Conservation (phyloP, 2,888 invertebrate genomes). For the Clostera curtula region DNA sequence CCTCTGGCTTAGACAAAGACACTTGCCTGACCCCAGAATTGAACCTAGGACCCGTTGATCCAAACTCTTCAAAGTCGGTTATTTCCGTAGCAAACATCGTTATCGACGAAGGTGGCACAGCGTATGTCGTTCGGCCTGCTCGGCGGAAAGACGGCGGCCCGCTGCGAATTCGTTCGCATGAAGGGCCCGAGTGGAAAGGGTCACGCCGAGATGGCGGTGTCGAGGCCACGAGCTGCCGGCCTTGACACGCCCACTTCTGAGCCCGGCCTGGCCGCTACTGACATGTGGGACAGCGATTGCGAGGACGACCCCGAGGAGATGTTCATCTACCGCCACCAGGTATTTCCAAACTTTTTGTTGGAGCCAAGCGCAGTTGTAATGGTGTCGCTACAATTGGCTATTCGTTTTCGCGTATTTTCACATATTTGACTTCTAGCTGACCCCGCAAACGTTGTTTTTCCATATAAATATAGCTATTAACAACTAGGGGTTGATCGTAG, state of each 20-base stretch:
- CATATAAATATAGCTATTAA: no score
- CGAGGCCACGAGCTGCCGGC: conserved; percentile 93
- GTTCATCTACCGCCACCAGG: conserved; percentile 86
- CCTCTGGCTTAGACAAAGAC: no score
- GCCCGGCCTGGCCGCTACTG: conserved; percentile 88
- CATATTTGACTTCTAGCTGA: no score
- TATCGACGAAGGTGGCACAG: conserved; percentile 95
- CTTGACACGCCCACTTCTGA: conserved; percentile 97
- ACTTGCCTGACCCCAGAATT: no score
- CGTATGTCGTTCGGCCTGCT: conserved; percentile 95
- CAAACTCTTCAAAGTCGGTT: not conserved
- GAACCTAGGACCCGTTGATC: no score
- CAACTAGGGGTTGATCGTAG: no score
- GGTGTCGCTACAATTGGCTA: no score
- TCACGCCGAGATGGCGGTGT: conserved; percentile 98
- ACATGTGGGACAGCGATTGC: conserved; percentile 93
- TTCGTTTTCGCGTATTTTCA: no score
- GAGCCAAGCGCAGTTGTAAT: no score
- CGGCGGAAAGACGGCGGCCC: conserved; percentile 83
- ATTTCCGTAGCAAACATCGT: conserved; percentile 84
- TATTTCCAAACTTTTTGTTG: no score
- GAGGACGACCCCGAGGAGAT: conserved; percentile 91
- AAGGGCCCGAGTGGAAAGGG: conserved; percentile 95
- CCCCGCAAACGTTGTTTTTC: no score
- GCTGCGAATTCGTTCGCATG: conserved; percentile 98